These are phyloP conservation scores for Chelonia mydas DNA, from an alignment of 2,797 vertebrate genomes.

Conservation along the genomic window DNA sequence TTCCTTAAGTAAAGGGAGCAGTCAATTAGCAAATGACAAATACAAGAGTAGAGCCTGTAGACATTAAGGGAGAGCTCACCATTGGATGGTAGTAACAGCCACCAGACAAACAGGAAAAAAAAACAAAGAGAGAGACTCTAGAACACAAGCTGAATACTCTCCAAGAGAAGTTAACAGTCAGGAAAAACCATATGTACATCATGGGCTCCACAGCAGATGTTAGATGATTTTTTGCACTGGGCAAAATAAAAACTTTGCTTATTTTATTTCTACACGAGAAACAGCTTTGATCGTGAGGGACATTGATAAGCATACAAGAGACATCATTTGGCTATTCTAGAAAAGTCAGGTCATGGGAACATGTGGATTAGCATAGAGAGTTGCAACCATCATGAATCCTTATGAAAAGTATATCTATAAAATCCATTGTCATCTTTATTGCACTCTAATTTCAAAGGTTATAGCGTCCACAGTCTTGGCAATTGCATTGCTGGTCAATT, in stretches of 20 bases:
- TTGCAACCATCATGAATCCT: background rate
- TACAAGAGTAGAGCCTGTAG: background rate
- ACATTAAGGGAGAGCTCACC: background rate
- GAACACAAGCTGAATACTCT: background rate
- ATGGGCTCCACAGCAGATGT: background rate
- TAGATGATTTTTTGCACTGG: background rate
- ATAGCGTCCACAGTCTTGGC: background rate
- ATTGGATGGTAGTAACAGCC: background rate
- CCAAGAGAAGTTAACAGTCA: background rate
- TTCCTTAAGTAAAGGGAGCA: background rate
- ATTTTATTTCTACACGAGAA: background rate
- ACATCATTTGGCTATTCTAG: background rate
- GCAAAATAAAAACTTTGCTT: background rate
- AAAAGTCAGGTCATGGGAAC: background rate
- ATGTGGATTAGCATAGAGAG: background rate
- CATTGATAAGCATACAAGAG: background rate
- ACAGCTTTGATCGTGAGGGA: background rate
- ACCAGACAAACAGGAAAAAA: slow-evolving; percentile 5
- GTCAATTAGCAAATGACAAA: slow-evolving; percentile 28
- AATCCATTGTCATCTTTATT: background rate
- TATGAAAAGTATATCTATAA: background rate
- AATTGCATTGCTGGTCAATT: background rate
- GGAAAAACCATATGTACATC: background rate
- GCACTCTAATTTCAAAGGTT: background rate
- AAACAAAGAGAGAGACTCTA: background rate